Evolutionary conservation across 2,113 vertebrate species (phyloP), one percentile per base, ranked within the genome.

Genomic region (Leptobrachium ailaonicum): DNA sequence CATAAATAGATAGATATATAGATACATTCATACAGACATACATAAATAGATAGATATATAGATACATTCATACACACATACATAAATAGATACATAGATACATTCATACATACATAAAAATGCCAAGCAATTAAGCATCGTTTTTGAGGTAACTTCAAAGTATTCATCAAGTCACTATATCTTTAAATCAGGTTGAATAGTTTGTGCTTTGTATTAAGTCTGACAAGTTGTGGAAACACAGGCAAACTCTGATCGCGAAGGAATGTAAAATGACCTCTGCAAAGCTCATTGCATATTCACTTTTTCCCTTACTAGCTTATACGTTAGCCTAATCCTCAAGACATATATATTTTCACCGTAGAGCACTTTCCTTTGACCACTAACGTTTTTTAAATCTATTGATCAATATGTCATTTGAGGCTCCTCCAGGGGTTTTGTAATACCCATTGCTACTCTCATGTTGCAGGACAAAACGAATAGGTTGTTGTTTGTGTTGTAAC

Each of bases 401-500:
- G 92, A 94, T 96, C 94, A 91, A 93, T 94, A 94, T 87, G 89
- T 89, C 92, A 92, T 94, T 90, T 86, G 86, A 93, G 86, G 76
- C 85, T 87, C 91, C 87, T 89, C 76, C 82, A 90, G 93, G 92
- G 92, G 86, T 83, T 87, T 2, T 85, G 89, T 90, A 90, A 91
- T 89, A 89, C 91, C 87, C 47, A 62, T 71, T 83, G 85, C 87
- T 63, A 79, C 87, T 93, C 94, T 95, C 91, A 64, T 66, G 82
- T 89, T 92, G 88, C 94, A 82, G 85, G 85, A 88, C 89, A 92
- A 95, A 96, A 94, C 92, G 93, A 90, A 91, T 88, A 94, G 88
- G 87, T 84, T 93, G 94, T 94, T 95, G 94, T 94, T 95, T 94
- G 90, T 89, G 89, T 91, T 93, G 91, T 93, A 90, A 89, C 83